Base-by-base conservation (phyloP, 2,113 vertebrate genomes). In the Chionomys nivalis region DNA sequence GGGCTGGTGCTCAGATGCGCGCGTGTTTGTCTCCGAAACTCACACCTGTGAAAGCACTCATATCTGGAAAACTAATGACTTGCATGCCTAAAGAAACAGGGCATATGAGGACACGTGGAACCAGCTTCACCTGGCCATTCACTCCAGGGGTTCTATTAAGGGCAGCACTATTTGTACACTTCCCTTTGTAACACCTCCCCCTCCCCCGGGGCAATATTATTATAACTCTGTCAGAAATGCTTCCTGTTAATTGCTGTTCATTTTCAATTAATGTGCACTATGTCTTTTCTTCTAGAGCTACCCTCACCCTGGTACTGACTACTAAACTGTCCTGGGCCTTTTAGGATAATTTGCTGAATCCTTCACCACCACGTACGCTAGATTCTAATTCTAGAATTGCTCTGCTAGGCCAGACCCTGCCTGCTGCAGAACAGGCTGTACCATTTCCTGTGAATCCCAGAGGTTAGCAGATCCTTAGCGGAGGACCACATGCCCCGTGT, bases 151-250 rank as follows among this genome's bases (percentile, higher is more conserved):
- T 36, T 75, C 52, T 65, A 65, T 26, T 77, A 91, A 81, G 26
- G 39, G 52, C 4, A n/a, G 11, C n/a, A 7, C 12, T 82, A 19
- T 16, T 75, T 79, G 21, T 47, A 42, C 1, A 26, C n/a, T 81
- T 93, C 33, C 24, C 39, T 94, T 86, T 87, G 44, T 39, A 86
- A 90, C 26, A 61, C 23, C 77, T 87, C 61, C 52, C 52, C 44
- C 21, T 52, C 49, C 72, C 44, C 21, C 39, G 6, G 33, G 36
- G 68, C 72, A 83, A 49, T 28, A 66, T 31, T 61, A 61, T 73
- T 66, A 31, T 70, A 77, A 87, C 14, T 66, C 44, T 85, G 77
- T 90, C 44, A 70, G 77, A 96, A 87, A 96, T 42, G 65, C n/a
- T 87, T 75, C 12, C 52, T 92, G n/a, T 44, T 94, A 76, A 93